Conservation (phyloP, 2,113 vertebrate species). For the Arothron firmamentum region DNA sequence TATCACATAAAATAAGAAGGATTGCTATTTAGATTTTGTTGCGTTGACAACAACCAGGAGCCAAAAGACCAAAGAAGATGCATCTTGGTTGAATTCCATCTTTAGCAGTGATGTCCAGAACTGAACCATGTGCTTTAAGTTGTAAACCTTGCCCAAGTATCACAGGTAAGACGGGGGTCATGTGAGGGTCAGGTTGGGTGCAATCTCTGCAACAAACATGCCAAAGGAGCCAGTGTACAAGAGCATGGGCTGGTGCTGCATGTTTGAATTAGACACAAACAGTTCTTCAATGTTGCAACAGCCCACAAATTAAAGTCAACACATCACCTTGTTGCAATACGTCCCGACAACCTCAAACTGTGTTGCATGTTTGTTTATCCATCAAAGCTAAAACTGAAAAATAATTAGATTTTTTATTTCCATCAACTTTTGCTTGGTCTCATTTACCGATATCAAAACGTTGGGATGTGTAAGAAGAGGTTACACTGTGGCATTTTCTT, state of each 20-base stretch:
- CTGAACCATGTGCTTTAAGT: not conserved
- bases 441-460: conserved; percentile 18
- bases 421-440: not conserved
- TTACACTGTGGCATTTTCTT: conserved; percentile 41
- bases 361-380: too few relatives aligned
- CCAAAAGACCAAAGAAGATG: not conserved
- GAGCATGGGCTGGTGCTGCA: too few relatives aligned
- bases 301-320: too few relatives aligned
- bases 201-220: too few relatives aligned
- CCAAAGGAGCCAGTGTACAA: too few relatives aligned
- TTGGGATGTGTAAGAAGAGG: conserved; percentile 14
- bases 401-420: not conserved
- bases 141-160: not conserved
- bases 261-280: too few relatives aligned
- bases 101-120: not conserved
- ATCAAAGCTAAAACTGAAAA: not conserved
- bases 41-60: not conserved
- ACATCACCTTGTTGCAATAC: too few relatives aligned
- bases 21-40: too few relatives aligned
- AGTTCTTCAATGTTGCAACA: too few relatives aligned
- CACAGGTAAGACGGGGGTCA: not conserved
- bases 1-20: too few relatives aligned
- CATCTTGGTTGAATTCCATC: not conserved
- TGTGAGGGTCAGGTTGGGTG: too few relatives aligned
- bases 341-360: too few relatives aligned